Conservation (phyloP, 1,140 invertebrate genomes). For the Drosophila rufa region DNA sequence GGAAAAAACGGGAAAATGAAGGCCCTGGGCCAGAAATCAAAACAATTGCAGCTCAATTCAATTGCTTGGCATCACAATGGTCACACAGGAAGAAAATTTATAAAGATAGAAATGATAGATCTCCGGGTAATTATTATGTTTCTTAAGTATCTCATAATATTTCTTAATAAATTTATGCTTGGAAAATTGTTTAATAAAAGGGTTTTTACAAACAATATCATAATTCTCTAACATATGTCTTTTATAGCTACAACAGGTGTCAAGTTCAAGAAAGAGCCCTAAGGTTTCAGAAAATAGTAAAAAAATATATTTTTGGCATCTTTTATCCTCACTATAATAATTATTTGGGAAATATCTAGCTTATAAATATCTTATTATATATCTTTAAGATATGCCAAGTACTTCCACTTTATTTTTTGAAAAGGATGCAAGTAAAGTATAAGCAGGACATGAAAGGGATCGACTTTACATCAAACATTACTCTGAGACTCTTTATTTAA, state of each 20-base stretch:
- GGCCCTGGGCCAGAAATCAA: slow-evolving; percentile 79
- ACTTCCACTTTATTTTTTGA: not conserved
- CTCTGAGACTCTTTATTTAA: not conserved
- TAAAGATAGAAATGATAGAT: not conserved
- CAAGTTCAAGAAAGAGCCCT: no score
- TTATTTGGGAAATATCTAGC: no score
- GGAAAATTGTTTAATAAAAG: no score
- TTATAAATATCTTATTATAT: not conserved
- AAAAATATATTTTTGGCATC: no score
- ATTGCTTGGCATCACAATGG: slow-evolving; percentile 56
- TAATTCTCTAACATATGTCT: no score
- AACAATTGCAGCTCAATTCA: slow-evolving; percentile 83
- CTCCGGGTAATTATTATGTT: not conserved
- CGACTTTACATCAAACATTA: not conserved
- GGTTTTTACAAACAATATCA: no score
- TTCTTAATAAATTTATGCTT: no score
- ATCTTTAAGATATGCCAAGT: not conserved
- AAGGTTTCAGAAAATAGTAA: no score
- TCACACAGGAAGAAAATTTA: slow-evolving; percentile 2
- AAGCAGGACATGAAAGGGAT: not conserved
- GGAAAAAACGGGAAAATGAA: slow-evolving; percentile 32
- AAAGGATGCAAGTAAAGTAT: not conserved
- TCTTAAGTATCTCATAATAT: not conserved
- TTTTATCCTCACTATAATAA: no score
- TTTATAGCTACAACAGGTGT: no score